Percentiles rank a stretch among this genome's conserved stretches.
Evolutionary conservation across 2,888 invertebrate genomes (phyloP).

Genomic region (Sialis lutaria): DNA sequence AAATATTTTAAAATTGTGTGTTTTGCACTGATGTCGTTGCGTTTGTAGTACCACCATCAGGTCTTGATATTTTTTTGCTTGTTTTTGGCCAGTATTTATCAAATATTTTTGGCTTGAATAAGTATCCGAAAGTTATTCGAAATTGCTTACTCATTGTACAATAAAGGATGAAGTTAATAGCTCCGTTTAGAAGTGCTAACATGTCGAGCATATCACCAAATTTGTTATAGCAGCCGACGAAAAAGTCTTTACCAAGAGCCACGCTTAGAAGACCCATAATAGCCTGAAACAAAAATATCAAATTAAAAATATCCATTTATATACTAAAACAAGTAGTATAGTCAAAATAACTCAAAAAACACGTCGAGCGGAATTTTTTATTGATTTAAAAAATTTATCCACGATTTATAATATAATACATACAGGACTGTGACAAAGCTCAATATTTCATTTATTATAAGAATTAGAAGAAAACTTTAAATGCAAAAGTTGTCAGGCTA

Average conservation of each 20-base stretch:
- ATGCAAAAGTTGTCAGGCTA: no score
- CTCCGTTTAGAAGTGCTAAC: slow-evolving; percentile 75
- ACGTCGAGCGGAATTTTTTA: no score
- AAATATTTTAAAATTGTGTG: neutral
- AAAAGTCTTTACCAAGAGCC: slow-evolving; percentile 51
- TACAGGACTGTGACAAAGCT: no score
- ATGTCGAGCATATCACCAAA: slow-evolving; percentile 82
- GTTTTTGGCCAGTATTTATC: neutral
- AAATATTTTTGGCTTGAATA: slow-evolving; percentile 31
- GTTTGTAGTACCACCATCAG: neutral
- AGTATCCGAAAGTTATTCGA: slow-evolving; percentile 55
- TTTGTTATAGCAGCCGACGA: slow-evolving; percentile 58
- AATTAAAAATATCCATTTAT: no score
- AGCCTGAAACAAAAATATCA: slow-evolving; percentile 22
- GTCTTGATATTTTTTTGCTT: neutral
- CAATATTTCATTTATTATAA: no score
- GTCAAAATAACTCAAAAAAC: no score
- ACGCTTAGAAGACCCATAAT: slow-evolving; percentile 41
- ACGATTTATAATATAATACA: no score
- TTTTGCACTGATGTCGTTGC: neutral
- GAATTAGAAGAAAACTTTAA: no score
- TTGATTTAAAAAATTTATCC: no score
- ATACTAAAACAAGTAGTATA: no score
- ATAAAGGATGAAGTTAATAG: slow-evolving; percentile 85
- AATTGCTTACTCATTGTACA: slow-evolving; percentile 91